These are phyloP conservation scores for Hoplodrina ambigua DNA, from an alignment of 2,888 invertebrate species.

Conservation along the genomic window DNA sequence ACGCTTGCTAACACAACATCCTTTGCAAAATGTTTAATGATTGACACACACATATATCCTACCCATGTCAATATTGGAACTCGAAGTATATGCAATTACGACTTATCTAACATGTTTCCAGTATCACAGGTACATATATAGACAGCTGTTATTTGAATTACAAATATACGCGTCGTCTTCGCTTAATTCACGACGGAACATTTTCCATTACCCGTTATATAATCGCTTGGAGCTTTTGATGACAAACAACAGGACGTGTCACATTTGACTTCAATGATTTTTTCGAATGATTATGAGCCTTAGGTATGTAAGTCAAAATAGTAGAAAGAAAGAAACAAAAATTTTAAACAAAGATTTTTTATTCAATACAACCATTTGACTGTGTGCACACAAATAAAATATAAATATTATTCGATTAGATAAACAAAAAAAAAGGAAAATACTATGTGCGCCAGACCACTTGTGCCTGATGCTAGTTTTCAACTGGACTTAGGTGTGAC, in stretches of 20 bases:
- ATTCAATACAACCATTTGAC: no score
- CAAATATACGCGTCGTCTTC: slow-evolving; percentile 6
- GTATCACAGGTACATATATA: background rate
- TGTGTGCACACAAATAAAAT: no score
- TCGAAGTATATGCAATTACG: slow-evolving; percentile 15
- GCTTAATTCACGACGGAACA: slow-evolving; percentile 18
- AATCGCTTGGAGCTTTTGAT: slow-evolving; percentile 34
- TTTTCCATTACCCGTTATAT: slow-evolving; percentile 40
- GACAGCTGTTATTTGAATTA: slow-evolving; percentile 32
- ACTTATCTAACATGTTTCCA: slow-evolving; percentile 13
- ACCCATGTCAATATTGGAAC: slow-evolving; percentile 29
- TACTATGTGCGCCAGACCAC: no score
- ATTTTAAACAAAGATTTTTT: no score
- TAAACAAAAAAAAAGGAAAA: no score
- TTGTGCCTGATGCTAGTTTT: no score
- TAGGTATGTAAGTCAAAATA: background rate
- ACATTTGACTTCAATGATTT: slow-evolving; percentile 16
- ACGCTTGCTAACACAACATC: background rate
- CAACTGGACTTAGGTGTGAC: no score
- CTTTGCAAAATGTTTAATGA: slow-evolving; percentile 5
- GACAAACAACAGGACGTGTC: slow-evolving; percentile 13
- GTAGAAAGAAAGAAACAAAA: no score
- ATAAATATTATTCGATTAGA: no score
- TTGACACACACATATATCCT: background rate
- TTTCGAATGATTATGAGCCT: no score